Conservation (phyloP, 2,888 invertebrate genomes). For the Clivina fossor region DNA sequence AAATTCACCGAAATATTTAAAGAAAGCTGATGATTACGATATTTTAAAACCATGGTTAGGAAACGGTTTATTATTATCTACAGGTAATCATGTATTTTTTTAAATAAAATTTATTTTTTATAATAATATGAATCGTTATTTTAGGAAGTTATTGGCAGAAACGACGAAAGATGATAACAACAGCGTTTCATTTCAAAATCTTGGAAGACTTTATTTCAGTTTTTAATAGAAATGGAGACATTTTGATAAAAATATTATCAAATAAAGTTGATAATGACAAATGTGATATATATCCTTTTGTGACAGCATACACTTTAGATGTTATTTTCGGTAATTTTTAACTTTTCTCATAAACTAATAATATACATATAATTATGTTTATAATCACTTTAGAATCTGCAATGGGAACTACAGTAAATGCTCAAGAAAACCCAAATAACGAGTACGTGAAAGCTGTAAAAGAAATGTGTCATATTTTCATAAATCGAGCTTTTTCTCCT, state of each 20-base stretch:
- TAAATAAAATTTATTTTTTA: not conserved
- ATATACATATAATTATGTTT: not conserved
- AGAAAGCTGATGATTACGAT: conserved; percentile 12
- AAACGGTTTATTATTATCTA: conserved; percentile 15
- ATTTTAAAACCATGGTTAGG: conserved; percentile 15
- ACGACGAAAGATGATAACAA: conserved; percentile 18
- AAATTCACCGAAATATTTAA: conserved; percentile 27
- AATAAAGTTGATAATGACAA: not conserved
- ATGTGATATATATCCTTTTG: conserved; percentile 5
- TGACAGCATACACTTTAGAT: conserved; percentile 16
- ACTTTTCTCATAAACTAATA: not conserved
- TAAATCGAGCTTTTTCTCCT: conserved; percentile 48
- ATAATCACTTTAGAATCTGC: conserved; percentile 67
- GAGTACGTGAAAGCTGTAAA: conserved; percentile 73
- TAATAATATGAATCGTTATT: too few species aligned
- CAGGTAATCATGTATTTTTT: conserved; percentile 6
- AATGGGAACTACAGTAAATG: conserved; percentile 76
- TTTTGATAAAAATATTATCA: conserved; percentile 10
- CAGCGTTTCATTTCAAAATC: conserved; percentile 25
- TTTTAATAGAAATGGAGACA: conserved; percentile 10
- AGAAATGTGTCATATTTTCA: conserved; percentile 50
- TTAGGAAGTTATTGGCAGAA: conserved; percentile 20
- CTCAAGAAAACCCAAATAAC: conserved; percentile 68
- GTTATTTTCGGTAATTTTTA: conserved; percentile 16
- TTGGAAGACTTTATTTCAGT: conserved; percentile 17